These are phyloP conservation scores for Labroides dimidiatus DNA, from an alignment of 2,797 vertebrate genomes.

Conservation along the genomic window DNA sequence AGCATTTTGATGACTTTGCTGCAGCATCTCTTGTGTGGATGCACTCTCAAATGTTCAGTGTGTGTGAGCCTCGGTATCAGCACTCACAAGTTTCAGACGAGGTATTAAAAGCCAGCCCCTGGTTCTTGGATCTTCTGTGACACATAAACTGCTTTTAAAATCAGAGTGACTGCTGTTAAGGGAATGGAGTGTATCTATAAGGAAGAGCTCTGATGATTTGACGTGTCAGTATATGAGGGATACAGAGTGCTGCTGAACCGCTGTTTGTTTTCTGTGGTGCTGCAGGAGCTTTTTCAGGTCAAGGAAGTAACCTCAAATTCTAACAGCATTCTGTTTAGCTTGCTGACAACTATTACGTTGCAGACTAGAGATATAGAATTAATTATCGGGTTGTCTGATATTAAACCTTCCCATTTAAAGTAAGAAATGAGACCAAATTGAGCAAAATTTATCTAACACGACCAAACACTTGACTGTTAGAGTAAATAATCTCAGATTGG, in stretches of 20 bases:
- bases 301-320: slow-evolving; percentile 4
- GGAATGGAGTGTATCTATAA: slow-evolving; percentile 20
- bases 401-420: no score
- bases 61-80: slow-evolving; percentile 48
- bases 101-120: slow-evolving; percentile 26
- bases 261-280: slow-evolving; percentile 1
- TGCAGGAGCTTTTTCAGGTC: neutral
- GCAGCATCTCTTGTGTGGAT: slow-evolving; percentile 37
- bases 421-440: no score
- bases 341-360: no score
- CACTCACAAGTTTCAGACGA: slow-evolving; percentile 39
- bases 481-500: no score
- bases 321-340: neutral
- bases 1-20: slow-evolving; percentile 70
- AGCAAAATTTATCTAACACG: no score
- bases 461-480: no score
- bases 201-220: slow-evolving; percentile 4
- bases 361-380: no score
- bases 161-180: slow-evolving; percentile 20
- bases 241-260: neutral
- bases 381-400: no score
- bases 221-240: slow-evolving; percentile 6
- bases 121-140: slow-evolving; percentile 45
- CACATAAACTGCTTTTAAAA: slow-evolving; percentile 31
- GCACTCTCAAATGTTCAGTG: slow-evolving; percentile 6